phyloP scores from a whole-genome alignment of 2,797 vertebrate genomes.

The Adrianichthys oophorus region DNA sequence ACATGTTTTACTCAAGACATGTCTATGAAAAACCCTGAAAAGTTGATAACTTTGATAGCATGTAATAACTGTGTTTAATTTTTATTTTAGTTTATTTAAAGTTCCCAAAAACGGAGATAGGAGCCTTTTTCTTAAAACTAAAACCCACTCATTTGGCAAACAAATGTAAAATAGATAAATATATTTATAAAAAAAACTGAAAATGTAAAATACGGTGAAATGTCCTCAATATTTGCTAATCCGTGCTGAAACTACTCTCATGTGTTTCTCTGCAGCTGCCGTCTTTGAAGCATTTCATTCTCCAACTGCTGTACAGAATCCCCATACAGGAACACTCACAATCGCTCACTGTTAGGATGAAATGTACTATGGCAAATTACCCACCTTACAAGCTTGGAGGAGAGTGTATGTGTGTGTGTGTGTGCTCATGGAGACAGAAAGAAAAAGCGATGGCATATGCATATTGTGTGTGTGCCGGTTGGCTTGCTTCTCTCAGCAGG shows the following conservation, averaged over 20 bases:
- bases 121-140: too few species aligned
- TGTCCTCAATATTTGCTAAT: conserved; percentile 4
- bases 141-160: too few species aligned
- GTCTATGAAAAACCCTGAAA: not conserved
- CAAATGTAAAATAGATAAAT: conserved; percentile 25
- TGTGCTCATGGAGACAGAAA: conserved; percentile 26
- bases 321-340: conserved; percentile 42
- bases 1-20: too few species aligned
- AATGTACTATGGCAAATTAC: conserved; percentile 65
- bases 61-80: conserved; percentile 4
- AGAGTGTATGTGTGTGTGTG: conserved; percentile 14
- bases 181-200: conserved; percentile 15
- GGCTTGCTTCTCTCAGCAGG: conserved; percentile 38
- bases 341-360: conserved; percentile 60
- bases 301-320: conserved; percentile 29
- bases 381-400: conserved; percentile 27
- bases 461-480: conserved; percentile 23
- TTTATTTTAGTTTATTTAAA: too few species aligned
- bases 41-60: not conserved
- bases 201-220: conserved; percentile 35
- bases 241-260: conserved; percentile 47
- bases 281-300: conserved; percentile 47
- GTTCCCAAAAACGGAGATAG: too few species aligned
- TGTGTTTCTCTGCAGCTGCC: conserved; percentile 37
- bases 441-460: conserved; percentile 13